These are phyloP conservation scores for Maniola jurtina DNA, from an alignment of 1,140 invertebrate species.

Conservation along the genomic window DNA sequence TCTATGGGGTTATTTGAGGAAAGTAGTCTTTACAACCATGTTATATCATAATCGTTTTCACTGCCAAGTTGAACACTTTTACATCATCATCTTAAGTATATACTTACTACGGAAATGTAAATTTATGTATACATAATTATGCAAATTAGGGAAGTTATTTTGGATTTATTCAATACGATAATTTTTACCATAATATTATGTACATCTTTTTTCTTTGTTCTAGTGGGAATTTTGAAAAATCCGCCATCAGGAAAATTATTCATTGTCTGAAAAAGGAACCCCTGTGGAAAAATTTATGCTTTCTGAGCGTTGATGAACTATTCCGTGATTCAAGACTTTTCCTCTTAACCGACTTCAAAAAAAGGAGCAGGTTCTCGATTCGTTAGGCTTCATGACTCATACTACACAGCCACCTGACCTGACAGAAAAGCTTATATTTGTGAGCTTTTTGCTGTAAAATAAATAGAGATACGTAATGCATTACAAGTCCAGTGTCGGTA, in stretches of 20 bases:
- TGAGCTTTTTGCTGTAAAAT: not conserved
- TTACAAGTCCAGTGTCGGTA: slow-evolving; percentile 4
- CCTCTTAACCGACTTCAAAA: too few relatives aligned
- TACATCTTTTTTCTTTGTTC: not conserved
- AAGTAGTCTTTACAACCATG: slow-evolving; percentile 9
- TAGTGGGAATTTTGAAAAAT: too few relatives aligned
- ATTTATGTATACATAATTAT: not conserved
- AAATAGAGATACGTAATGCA: not conserved
- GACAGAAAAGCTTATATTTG: not conserved
- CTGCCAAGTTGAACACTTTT: slow-evolving; percentile 2
- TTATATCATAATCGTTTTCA: slow-evolving; percentile 22
- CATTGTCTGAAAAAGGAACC: too few relatives aligned
- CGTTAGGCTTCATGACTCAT: too few relatives aligned
- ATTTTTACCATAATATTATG: not conserved
- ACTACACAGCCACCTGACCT: too few relatives aligned
- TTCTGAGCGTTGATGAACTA: too few relatives aligned
- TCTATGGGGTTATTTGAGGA: slow-evolving; percentile 27
- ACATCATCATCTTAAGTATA: not conserved
- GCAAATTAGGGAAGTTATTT: slow-evolving; percentile 2
- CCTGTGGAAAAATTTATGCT: too few relatives aligned
- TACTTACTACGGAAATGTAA: not conserved
- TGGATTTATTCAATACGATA: not conserved
- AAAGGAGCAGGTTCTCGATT: too few relatives aligned
- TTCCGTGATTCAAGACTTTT: too few relatives aligned
- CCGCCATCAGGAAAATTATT: too few relatives aligned